These are phyloP conservation scores for Spilogale gracilis DNA, from an alignment of 2,113 vertebrate genomes.

Conservation along the genomic window DNA sequence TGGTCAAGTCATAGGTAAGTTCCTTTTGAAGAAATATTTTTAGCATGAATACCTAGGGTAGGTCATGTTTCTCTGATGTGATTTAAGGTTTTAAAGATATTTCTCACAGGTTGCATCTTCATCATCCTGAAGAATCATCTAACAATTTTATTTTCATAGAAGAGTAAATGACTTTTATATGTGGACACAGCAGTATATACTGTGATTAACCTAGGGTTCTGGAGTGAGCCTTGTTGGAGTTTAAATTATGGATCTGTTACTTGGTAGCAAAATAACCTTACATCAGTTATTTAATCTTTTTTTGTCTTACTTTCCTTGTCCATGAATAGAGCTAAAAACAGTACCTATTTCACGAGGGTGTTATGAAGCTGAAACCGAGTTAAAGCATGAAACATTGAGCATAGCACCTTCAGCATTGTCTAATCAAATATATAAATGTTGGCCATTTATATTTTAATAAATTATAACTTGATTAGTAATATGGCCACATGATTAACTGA, in stretches of 20 bases:
- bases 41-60: background rate
- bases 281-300: background rate
- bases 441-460: slow-evolving; percentile 3
- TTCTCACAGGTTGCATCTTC: no score
- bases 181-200: background rate
- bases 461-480: background rate
- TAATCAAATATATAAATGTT: background rate
- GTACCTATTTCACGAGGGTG: background rate
- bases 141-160: no score
- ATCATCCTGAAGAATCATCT: no score
- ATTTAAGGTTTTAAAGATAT: background rate
- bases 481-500: background rate
- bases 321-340: background rate
- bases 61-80: background rate
- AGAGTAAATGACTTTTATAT: slow-evolving; percentile 2
- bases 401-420: background rate
- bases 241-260: background rate
- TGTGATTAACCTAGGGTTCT: background rate
- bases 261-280: slow-evolving; percentile 20
- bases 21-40: slow-evolving; percentile 5
- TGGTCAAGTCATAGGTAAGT: background rate
- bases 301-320: background rate
- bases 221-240: background rate
- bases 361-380: background rate
- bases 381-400: background rate